Evolutionary conservation across 2,113 vertebrate species (phyloP).

Genomic region (Rhodinocichla rosea): DNA sequence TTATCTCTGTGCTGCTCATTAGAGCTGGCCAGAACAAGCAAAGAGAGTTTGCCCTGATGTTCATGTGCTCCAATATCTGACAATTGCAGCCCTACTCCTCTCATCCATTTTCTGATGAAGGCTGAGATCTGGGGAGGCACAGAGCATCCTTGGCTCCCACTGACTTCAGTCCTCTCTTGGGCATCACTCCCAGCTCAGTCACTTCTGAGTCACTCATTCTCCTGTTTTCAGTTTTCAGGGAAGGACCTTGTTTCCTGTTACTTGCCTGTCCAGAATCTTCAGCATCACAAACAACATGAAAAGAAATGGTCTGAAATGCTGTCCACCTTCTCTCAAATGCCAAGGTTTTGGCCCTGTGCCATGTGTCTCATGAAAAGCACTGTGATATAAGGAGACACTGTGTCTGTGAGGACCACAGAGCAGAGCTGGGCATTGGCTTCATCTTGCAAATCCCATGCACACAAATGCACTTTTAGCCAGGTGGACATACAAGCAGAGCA

Average conservation of each 20-base stretch:
- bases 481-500: background rate
- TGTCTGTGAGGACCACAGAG: background rate
- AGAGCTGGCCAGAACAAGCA: background rate
- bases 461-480: background rate
- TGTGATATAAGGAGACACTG: background rate
- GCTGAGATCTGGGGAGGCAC: background rate
- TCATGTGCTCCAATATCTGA: background rate
- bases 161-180: background rate
- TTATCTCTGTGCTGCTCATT: background rate
- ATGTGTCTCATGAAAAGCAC: background rate
- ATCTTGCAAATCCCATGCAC: background rate
- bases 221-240: background rate
- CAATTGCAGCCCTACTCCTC: background rate
- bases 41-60: background rate
- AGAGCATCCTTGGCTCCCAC: background rate
- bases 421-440: background rate
- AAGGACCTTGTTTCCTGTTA: background rate
- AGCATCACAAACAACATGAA: background rate
- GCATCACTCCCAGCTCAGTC: background rate
- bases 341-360: background rate
- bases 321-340: background rate
- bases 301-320: background rate
- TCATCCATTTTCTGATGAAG: background rate
- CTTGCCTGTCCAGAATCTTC: background rate
- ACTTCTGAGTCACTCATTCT: background rate